Evolutionary conservation across 1,140 invertebrate species (phyloP).

Genomic region (Oryzaephilus surinamensis): DNA sequence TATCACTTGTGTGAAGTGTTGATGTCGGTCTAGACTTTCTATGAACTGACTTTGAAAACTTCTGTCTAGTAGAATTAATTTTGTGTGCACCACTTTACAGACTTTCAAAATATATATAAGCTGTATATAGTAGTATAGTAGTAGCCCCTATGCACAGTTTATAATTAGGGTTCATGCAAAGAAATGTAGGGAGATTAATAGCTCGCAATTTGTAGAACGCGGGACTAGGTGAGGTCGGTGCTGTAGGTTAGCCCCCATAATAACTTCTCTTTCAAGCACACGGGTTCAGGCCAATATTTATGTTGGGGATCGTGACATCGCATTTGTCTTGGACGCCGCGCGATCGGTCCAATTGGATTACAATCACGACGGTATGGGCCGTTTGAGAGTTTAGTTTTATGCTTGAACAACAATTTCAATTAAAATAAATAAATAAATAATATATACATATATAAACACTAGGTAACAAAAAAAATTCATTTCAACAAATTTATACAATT

Average conservation of each 20-base stretch:
- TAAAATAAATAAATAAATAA: too few relatives aligned
- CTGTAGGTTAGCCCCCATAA: conserved; percentile 26
- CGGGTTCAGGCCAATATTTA: conserved; percentile 23
- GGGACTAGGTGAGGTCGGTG: conserved; percentile 21
- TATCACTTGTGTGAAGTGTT: too few relatives aligned
- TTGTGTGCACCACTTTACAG: background rate
- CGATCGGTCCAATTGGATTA: conserved; percentile 12
- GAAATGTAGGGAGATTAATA: conserved; percentile 27
- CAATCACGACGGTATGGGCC: conserved; percentile 11
- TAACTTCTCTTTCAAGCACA: conserved; percentile 26
- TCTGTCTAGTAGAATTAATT: too few relatives aligned
- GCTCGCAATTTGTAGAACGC: conserved; percentile 27
- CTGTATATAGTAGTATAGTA: too few relatives aligned
- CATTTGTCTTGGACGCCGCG: conserved; percentile 22
- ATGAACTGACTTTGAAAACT: too few relatives aligned
- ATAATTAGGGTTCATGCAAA: conserved; percentile 22
- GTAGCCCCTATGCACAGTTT: too few relatives aligned
- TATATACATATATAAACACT: too few relatives aligned
- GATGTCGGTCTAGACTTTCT: too few relatives aligned
- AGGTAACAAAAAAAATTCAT: too few relatives aligned
- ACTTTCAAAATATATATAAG: background rate
- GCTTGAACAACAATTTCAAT: conserved; percentile 14
- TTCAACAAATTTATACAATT: too few relatives aligned
- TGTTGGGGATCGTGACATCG: conserved; percentile 26
- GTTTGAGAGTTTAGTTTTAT: conserved; percentile 11